Conservation (phyloP, 2,113 vertebrate genomes). For the Onychostoma macrolepis region DNA sequence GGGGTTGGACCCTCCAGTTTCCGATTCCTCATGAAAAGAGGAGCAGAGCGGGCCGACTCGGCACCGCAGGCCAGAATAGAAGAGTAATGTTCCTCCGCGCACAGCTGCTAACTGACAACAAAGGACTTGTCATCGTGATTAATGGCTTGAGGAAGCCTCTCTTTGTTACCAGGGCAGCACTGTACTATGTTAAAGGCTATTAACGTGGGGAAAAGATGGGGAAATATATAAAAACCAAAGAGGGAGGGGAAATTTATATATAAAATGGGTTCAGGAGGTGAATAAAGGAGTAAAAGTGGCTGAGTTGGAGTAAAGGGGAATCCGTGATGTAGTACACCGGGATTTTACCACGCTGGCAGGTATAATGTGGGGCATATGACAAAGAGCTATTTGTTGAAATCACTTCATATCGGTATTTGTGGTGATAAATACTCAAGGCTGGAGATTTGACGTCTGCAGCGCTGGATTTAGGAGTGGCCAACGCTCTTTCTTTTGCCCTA, state of each 20-base stretch:
- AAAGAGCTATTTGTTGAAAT: slow-evolving; percentile 26
- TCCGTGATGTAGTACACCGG: neutral
- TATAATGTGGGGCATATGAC: neutral
- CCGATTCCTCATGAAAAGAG: slow-evolving; percentile 58
- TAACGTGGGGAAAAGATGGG: slow-evolving; percentile 43
- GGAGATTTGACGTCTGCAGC: neutral
- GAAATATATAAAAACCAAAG: slow-evolving; percentile 16
- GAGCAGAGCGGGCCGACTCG: slow-evolving; percentile 35
- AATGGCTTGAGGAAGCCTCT: slow-evolving; percentile 69
- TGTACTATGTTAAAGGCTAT: slow-evolving; percentile 61
- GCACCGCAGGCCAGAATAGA: slow-evolving; percentile 62
- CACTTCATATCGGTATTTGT: slow-evolving; percentile 32
- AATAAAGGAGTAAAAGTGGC: neutral
- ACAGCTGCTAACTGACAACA: slow-evolving; percentile 77
- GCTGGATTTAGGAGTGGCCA: slow-evolving; percentile 17
- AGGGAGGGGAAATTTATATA: neutral
- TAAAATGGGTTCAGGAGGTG: neutral
- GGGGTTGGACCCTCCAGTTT: slow-evolving; percentile 56
- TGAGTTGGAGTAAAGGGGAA: neutral
- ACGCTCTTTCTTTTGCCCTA: neutral
- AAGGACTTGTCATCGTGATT: slow-evolving; percentile 77
- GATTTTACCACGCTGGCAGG: neutral
- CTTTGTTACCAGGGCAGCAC: slow-evolving; percentile 63
- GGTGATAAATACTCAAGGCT: slow-evolving; percentile 21
- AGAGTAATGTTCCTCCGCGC: slow-evolving; percentile 69